A percentile compares a stretch with the other conserved stretches of the same genome.
These are phyloP conservation scores for Lepidostoma basale DNA, from an alignment of 1,140 invertebrate species.

Conservation along the genomic window DNA sequence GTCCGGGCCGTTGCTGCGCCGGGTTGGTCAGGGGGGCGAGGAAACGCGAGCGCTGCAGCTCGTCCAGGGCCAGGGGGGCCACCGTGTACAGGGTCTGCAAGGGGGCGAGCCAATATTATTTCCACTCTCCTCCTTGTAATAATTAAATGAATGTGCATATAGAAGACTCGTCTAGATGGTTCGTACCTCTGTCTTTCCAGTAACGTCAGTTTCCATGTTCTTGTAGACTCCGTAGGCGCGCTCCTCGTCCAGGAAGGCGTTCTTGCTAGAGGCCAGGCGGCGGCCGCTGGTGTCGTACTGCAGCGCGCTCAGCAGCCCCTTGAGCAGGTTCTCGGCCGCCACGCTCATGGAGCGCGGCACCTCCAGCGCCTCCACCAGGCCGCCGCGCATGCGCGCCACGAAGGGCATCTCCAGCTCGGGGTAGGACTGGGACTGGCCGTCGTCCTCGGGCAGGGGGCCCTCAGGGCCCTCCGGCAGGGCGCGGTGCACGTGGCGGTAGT, in stretches of 20 bases:
- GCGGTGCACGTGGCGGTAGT: slow-evolving; percentile 64
- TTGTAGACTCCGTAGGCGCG: slow-evolving; percentile 62
- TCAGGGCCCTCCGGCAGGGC: slow-evolving; percentile 57
- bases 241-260: slow-evolving; percentile 59
- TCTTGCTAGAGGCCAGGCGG: slow-evolving; percentile 48
- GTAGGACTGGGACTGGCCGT: slow-evolving; percentile 49
- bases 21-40: slow-evolving; percentile 59
- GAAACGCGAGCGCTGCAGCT: slow-evolving; percentile 56
- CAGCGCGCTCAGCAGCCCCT: slow-evolving; percentile 62
- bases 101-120: slow-evolving; percentile 57
- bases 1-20: slow-evolving; percentile 52
- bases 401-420: slow-evolving; percentile 60
- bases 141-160: background rate
- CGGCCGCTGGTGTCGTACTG: slow-evolving; percentile 64
- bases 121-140: slow-evolving; percentile 58
- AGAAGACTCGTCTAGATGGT: background rate
- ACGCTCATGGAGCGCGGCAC: slow-evolving; percentile 55
- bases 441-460: slow-evolving; percentile 43
- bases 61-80: slow-evolving; percentile 60
- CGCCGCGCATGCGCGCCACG: slow-evolving; percentile 59
- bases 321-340: slow-evolving; percentile 71
- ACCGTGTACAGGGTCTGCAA: slow-evolving; percentile 67
- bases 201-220: slow-evolving; percentile 71
- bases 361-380: slow-evolving; percentile 57
- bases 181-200: slow-evolving; percentile 67